Evolutionary conservation across 2,797 vertebrate species (phyloP).

Genomic region (Oryzias sinensis): DNA sequence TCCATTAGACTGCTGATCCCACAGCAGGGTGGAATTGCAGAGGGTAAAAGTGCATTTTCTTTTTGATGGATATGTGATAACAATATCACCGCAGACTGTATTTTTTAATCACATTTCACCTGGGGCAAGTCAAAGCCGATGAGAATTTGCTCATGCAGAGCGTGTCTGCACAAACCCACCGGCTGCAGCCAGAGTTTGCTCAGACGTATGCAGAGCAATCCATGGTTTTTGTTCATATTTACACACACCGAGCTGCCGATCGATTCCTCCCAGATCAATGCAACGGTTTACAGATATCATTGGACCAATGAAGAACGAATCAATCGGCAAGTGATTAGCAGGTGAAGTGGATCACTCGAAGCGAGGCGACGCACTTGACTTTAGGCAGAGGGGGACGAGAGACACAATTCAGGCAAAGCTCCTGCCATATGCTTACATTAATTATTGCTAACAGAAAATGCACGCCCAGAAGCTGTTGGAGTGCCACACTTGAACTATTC

Average conservation of each 20-base stretch:
- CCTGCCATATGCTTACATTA: conserved; percentile 65
- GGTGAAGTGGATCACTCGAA: conserved; percentile 65
- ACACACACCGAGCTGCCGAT: conserved; percentile 66
- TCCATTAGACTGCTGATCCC: conserved; percentile 66
- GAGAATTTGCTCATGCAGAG: conserved; percentile 42
- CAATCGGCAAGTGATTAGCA: conserved; percentile 72
- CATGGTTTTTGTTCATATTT: conserved; percentile 68
- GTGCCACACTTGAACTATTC: conserved; percentile 65
- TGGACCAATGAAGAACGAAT: conserved; percentile 67
- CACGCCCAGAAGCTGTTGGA: conserved; percentile 54
- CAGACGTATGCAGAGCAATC: conserved; percentile 47
- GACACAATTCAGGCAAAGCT: conserved; percentile 35
- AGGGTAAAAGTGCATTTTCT: conserved; percentile 71
- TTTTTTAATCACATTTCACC: conserved; percentile 67
- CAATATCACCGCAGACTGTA: conserved; percentile 59
- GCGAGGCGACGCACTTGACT: conserved; percentile 20
- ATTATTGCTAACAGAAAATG: conserved; percentile 62
- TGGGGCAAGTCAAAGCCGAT: conserved; percentile 58
- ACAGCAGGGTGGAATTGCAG: conserved; percentile 49
- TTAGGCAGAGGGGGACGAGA: conserved; percentile 18
- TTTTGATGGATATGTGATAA: conserved; percentile 67
- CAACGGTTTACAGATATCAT: conserved; percentile 69
- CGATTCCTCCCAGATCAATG: conserved; percentile 72
- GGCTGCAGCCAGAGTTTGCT: conserved; percentile 32
- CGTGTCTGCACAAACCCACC: conserved; percentile 16